Evolutionary conservation across 2,888 invertebrate species (phyloP), one percentile per base, ranked within the genome.

Genomic region (Esperia sulphurella): DNA sequence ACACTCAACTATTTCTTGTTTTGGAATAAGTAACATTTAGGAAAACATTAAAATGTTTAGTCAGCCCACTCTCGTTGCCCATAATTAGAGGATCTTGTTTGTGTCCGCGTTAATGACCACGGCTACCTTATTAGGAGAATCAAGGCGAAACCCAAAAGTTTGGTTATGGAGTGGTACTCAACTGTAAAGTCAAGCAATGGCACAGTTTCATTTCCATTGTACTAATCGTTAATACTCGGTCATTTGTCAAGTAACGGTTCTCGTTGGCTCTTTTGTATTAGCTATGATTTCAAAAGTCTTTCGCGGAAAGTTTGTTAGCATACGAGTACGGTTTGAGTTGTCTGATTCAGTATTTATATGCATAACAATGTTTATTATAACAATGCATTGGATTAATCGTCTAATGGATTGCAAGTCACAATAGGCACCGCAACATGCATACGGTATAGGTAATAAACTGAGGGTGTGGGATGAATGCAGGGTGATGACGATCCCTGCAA

Each of bases 401-500:
- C 73, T 86, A 86, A 87, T 87, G 86, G 84, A 76, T 82, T 77
- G 77, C 72, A 70, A 74, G 74, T 75, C 66, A 85, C 80, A 81
- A 83, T 83, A 68, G 72, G 65, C 70, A 80, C 83, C 84, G 77
- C 83, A 81, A 81, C 79, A 79, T 83, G 84, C 83, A 82, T 79
- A 82, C 76, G 72, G 75, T 83, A 82, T 79, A 82, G 76, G 77
- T 74, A 83, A 83, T 84, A 82, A 79, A 79, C 69, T 55, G 75
- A 78, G 87, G 87, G 86, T 84, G 84, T 75, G 71, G 75, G 71
- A 78, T 79, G 83, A 83, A 86, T 82, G 82, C 79, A 78, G 76
- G 76, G 57, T 63, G 76, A 71, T 75, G 75, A 67, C 72, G 65
- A 54, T 55, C 65, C 63, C 63, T 59, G 60, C 65, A 71, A 55